phyloP scores from a whole-genome alignment of 64 coral and sea anemone genomes.

The Montipora efflorescens region DNA sequence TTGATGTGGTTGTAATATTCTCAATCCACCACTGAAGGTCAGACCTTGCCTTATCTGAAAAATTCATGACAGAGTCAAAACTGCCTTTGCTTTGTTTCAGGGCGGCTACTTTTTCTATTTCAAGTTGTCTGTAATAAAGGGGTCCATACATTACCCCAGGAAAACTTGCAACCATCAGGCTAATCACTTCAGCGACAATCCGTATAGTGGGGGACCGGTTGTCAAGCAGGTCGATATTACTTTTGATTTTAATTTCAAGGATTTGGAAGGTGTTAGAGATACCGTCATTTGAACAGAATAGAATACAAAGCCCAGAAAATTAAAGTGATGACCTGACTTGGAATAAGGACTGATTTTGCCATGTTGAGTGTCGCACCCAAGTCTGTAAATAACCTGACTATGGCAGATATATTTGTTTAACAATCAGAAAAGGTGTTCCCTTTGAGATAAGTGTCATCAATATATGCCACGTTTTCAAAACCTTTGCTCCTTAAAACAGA shows the following conservation, averaged over 20 bases:
- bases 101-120: no score
- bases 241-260: slow-evolving; percentile 23
- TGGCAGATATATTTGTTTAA: slow-evolving; percentile 19
- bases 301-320: slow-evolving; percentile 18
- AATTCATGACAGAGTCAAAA: no score
- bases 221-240: neutral
- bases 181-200: no score
- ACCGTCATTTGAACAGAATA: neutral
- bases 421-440: slow-evolving; percentile 43
- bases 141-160: no score
- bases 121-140: no score
- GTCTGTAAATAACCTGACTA: slow-evolving; percentile 8
- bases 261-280: slow-evolving; percentile 2
- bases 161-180: no score
- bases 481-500: slow-evolving; percentile 34
- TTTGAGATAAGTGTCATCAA: slow-evolving; percentile 62
- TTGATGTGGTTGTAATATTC: neutral
- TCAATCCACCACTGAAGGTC: no score
- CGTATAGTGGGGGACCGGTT: neutral
- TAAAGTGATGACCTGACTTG: slow-evolving; percentile 34
- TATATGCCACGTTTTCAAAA: slow-evolving; percentile 62
- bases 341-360: slow-evolving; percentile 1
- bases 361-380: slow-evolving; percentile 31
- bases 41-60: no score
- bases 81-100: no score